Base-by-base conservation (phyloP, 2,113 vertebrate species). In the Pholis gunnellus region DNA sequence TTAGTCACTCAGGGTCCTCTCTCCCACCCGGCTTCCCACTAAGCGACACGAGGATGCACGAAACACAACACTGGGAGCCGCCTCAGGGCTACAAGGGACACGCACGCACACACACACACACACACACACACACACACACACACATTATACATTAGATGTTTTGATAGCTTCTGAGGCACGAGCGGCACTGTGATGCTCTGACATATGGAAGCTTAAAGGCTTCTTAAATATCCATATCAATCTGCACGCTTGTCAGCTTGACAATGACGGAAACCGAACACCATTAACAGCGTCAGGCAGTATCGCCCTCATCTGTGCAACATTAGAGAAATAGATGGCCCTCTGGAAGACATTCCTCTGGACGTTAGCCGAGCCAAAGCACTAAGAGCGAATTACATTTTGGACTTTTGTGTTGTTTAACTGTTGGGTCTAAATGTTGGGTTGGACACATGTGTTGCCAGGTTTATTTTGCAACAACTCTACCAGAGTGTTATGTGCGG, bases 171-270 rank as follows among this genome's bases (percentile, higher is more conserved):
- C 48, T 50, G 66, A 81, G 85, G 63, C 77, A 78, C 78, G 71
- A 90, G 91, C 82, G 13, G 69, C 72, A 5, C 87, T 88, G 75
- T 87, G 83, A 78, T 75, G 74, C 75, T 84, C 60, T 90, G 90
- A 93, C 93, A 92, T 87, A 93, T 84, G 88, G 88, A 91, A 65
- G 84, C 85, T 88, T 91, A 90, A 93, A 85, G 92, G 85, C 88
- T 85, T 85, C 92, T 92, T 95, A 93, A 95, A 95, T 93, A 78
- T 95, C 93, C 88, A 87, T 90, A 94, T 95, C 95, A 95, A 95
- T 95, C 92, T 95, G 91, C 83, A 34, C 25, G 46, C 81, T 60
- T 95, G 94, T 93, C 94, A 95, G 86, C 68, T 74, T 79, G 89
- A 94, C 93, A 94, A 93, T 92, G 93, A 94, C 83, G 64, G 92